Percentiles rank a stretch among this genome's conserved stretches.
Conservation (phyloP, 2,797 vertebrate species). For the Nannoperca obscura region DNA sequence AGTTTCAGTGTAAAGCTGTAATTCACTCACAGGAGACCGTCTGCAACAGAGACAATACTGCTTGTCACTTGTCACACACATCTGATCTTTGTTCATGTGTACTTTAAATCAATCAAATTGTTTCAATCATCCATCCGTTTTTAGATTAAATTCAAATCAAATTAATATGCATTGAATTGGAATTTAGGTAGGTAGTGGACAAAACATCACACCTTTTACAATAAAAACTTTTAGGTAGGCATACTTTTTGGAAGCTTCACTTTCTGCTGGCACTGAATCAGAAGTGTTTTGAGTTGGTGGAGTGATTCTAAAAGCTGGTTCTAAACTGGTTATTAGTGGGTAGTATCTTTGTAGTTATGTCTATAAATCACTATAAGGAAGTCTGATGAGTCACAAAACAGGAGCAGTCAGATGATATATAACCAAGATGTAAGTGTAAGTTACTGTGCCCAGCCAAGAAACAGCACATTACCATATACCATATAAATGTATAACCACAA, state of each 20-base stretch:
- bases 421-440: no score
- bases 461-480: no score
- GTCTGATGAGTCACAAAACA: no score
- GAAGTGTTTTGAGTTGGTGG: neutral
- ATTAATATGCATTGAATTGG: neutral
- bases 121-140: neutral
- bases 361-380: no score
- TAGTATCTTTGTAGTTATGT: neutral
- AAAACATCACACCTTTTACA: neutral
- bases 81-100: neutral
- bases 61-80: neutral
- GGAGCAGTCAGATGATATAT: neutral
- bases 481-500: no score
- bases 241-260: neutral
- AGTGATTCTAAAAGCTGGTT: no score
- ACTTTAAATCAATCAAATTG: neutral
- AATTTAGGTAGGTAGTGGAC: no score
- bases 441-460: no score
- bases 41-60: neutral
- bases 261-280: neutral
- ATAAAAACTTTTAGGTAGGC: neutral
- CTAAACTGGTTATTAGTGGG: neutral
- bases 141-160: no score
- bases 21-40: neutral
- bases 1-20: conserved; percentile 21